Evolutionary conservation across 2,113 vertebrate genomes (phyloP).

Genomic region (Rallus limicola): DNA sequence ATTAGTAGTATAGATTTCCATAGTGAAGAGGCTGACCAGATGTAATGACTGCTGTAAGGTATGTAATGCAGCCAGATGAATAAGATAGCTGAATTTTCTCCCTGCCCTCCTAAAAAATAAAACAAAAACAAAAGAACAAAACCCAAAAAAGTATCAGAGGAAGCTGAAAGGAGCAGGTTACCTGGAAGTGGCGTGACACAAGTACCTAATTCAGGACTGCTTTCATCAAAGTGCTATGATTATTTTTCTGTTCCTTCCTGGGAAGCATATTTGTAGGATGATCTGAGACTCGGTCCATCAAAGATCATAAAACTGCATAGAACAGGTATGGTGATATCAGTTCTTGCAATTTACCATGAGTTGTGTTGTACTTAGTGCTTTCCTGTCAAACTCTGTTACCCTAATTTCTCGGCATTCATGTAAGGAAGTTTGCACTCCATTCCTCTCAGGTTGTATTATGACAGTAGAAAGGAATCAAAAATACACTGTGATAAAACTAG

Average conservation of each 20-base stretch:
- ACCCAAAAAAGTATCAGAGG: neutral
- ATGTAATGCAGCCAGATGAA: neutral
- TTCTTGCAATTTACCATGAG: neutral
- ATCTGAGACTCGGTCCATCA: neutral
- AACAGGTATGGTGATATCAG: neutral
- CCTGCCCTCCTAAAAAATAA: too few species aligned
- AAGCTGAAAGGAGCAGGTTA: neutral
- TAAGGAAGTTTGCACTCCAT: neutral
- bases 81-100: neutral
- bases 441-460: neutral
- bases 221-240: neutral
- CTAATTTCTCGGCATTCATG: neutral
- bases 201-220: neutral
- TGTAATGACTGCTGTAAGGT: neutral
- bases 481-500: neutral
- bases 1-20: neutral
- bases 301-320: neutral
- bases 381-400: neutral
- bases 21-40: neutral
- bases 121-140: neutral
- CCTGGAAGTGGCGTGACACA: neutral
- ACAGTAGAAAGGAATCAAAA: neutral
- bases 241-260: neutral
- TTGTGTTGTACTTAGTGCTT: neutral
- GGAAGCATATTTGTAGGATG: neutral